phyloP scores from a whole-genome alignment of 2,113 vertebrate genomes.

The Aegypius monachus region DNA sequence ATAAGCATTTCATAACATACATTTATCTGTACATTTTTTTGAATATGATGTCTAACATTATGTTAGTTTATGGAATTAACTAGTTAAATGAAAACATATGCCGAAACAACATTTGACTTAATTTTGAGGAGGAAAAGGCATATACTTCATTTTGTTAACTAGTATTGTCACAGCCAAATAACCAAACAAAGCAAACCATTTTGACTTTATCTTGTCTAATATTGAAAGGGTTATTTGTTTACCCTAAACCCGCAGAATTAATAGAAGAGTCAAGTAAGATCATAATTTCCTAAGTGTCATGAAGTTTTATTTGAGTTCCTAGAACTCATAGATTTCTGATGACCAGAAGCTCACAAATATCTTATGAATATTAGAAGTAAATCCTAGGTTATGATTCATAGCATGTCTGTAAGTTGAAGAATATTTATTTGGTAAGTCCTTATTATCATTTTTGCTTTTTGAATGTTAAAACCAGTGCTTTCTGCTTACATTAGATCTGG shows the following conservation, averaged over 20 bases:
- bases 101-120: not conserved
- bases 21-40: not conserved
- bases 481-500: not conserved
- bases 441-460: not conserved
- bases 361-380: not conserved
- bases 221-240: not conserved
- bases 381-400: not conserved
- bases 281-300: not conserved
- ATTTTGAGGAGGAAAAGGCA: not conserved
- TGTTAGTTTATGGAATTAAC: not conserved
- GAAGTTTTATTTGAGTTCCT: not conserved
- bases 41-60: not conserved
- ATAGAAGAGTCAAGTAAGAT: not conserved
- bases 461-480: rapidly evolving
- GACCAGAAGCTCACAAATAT: not conserved
- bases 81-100: not conserved
- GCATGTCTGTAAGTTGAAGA: not conserved
- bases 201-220: not conserved
- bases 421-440: not conserved
- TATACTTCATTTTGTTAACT: not conserved
- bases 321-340: not conserved
- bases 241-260: not conserved
- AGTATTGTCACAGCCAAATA: not conserved
- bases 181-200: rapidly evolving
- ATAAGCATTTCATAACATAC: not conserved